A percentile compares a stretch with the other conserved stretches of the same genome.
These are phyloP conservation scores for Takifugu rubripes DNA, from an alignment of 2,797 vertebrate species.

Conservation along the genomic window DNA sequence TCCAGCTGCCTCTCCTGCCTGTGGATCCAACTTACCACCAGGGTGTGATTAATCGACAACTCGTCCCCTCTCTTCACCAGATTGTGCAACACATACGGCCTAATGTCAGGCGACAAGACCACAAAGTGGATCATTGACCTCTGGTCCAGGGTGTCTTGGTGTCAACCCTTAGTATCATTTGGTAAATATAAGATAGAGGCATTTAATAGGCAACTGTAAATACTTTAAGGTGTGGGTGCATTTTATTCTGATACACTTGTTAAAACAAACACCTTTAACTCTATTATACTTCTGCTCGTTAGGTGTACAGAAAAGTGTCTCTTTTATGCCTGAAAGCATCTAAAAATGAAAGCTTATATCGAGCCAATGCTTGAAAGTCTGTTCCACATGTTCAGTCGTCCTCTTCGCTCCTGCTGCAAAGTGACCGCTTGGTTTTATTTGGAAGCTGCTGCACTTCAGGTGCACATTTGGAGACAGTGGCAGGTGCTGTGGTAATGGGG, in stretches of 20 bases:
- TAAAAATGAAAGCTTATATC: not conserved
- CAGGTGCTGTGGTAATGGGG: slow-evolving; percentile 39
- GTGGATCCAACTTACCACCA: not conserved
- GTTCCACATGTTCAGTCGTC: slow-evolving; percentile 5
- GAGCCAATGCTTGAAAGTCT: slow-evolving; percentile 1
- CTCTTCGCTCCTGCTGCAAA: slow-evolving; percentile 13
- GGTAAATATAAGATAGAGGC: too few relatives aligned
- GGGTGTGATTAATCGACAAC: not conserved
- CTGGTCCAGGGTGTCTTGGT: not conserved
- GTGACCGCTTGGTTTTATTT: slow-evolving; percentile 22
- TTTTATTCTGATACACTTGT: too few relatives aligned
- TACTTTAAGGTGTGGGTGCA: too few relatives aligned
- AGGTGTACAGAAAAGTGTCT: too few relatives aligned
- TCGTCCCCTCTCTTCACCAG: not conserved
- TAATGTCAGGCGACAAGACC: not conserved
- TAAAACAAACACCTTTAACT: too few relatives aligned
- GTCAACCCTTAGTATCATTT: not conserved
- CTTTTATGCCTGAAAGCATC: too few relatives aligned
- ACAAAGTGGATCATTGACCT: not conserved
- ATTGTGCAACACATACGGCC: not conserved
- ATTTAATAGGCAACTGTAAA: too few relatives aligned
- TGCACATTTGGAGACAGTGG: slow-evolving; percentile 35
- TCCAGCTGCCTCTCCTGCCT: not conserved
- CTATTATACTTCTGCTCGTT: too few relatives aligned
- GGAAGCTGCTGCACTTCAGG: slow-evolving; percentile 27